Evolutionary conservation across 30 jellyfish, hydroid and myxozoan genomes (phyloP), one percentile per base, ranked within the genome.

Genomic region (Morbakka virulenta): DNA sequence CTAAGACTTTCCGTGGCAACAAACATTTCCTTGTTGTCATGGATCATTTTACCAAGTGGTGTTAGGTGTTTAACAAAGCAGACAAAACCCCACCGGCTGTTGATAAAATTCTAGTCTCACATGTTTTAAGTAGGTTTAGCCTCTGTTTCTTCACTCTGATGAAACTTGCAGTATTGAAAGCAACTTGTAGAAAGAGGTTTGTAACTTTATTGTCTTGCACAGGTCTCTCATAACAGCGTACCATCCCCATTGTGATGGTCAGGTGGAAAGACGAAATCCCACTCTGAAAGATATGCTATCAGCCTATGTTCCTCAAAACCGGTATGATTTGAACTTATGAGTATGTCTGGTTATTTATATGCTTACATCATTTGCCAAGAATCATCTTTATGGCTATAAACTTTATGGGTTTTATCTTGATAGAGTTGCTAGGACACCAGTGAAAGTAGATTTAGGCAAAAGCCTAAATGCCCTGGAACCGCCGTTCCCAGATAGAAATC

Each of bases 351-450:
- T 50, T 63, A 50, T 63, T 63, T 63, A 63, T n/a, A n/a, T 21
- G 57, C 74, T 63, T 63, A 63, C 74, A 63, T 2, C 30, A 63
- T 50, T 2, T 25, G 74, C 57, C 27, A 6, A n/a, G n/a, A n/a
- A n/a, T n/a, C n/a, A n/a, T n/a, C n/a, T n/a, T n/a, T n/a, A n/a
- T n/a, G n/a, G n/a, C n/a, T n/a, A n/a, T n/a, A n/a, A n/a, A n/a
- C n/a, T n/a, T n/a, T n/a, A n/a, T n/a, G n/a, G n/a, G n/a, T n/a
- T n/a, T n/a, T n/a, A n/a, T n/a, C n/a, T 22, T n/a, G 30, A 11
- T 63, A 63, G 74, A 63, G 74, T 63, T 63, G 74, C 74, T 63
- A 63, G 62, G 57, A 4, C 74, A 63, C 74, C 74, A 4, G 61
- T 63, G 30, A 50, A 63, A n/a, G 57, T 63, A 21, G 74, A 63